Evolutionary conservation across 1,140 invertebrate species (phyloP).

Genomic region (Papilio polyxenes): DNA sequence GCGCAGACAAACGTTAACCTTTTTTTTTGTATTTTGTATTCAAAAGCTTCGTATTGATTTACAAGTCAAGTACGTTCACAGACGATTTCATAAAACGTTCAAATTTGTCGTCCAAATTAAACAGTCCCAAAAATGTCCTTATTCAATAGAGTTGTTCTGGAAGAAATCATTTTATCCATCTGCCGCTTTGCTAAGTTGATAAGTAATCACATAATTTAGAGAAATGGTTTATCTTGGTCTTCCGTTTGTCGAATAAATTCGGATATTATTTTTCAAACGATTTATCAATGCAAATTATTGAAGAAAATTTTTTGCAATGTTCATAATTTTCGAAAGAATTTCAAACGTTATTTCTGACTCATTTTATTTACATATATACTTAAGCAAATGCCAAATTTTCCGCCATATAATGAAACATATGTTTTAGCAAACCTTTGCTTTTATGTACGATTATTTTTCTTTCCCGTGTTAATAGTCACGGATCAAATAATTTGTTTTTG

Average conservation of each 20-base stretch:
- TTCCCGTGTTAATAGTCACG: constrained; percentile 4
- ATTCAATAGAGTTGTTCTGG: constrained; percentile 12
- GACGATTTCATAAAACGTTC: constrained; percentile 44
- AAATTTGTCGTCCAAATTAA: constrained; percentile 35
- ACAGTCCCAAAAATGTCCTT: constrained; percentile 28
- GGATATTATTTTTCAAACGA: background rate
- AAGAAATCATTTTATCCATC: constrained; percentile 35
- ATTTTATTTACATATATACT: too few relatives aligned
- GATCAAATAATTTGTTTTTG: constrained; percentile 4
- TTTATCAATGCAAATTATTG: constrained; percentile 1
- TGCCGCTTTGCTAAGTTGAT: constrained; percentile 34
- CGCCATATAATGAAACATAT: too few relatives aligned
- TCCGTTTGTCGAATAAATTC: constrained; percentile 18
- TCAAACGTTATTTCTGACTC: background rate
- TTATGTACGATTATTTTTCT: constrained; percentile 9
- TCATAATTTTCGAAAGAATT: background rate
- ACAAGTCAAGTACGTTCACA: constrained; percentile 49
- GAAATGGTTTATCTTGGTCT: constrained; percentile 34
- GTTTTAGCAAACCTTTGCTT: background rate
- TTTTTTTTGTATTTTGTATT: constrained; percentile 48
- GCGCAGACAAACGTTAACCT: constrained; percentile 48
- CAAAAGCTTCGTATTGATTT: constrained; percentile 55
- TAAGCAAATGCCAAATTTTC: background rate
- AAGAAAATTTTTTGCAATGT: constrained; percentile 13
- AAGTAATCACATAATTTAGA: constrained; percentile 38